Evolutionary conservation across 2,113 vertebrate genomes (phyloP), one percentile per base, ranked within the genome.

Genomic region (Bubalus kerabau): DNA sequence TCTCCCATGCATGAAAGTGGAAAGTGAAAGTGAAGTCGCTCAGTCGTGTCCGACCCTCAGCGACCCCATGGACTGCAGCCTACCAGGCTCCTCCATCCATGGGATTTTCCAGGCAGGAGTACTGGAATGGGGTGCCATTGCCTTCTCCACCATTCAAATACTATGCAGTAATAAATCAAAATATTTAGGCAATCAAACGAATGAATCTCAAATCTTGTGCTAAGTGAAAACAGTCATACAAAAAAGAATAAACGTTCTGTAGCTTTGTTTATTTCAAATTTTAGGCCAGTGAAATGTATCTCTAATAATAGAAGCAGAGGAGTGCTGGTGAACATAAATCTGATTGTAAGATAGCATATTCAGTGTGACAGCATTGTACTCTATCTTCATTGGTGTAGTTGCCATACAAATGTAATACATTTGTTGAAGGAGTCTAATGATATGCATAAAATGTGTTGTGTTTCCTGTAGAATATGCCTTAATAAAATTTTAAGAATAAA

Each of bases 301-400:
- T 40, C 10, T 56, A 62, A 48, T 46, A 15, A 74, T 30, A 84
- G n/a, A 80, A 80, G 16, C 10, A 86, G 60, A 80, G 9, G 2
- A 71, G 15, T 54, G 24, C 7, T 2, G 3, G 1, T 43, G 32
- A 43, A 67, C 36, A 6, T 26, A 67, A 15, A 40, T 48, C 36
- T 54, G 48, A 74, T 40, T 56, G 24, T 24, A 28, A 71, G 2
- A 5, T 54, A 21, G 12, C 8, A 21, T 30, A 43, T 46, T 16
- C 2, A 0, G 11, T 7, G 23, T 71, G 56, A 64, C 1, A n/a
- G 26, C 1, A 11, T 2, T 76, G 9, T 10, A 36, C 5, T 46
- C 50, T 60, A 19, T 43, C 23, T 60, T 83, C 7, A 4, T 19
- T 28, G 28, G 4, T 67, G 43, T 50, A 32, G 21, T 24, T 36